A percentile compares a stretch with the other conserved stretches of the same genome.
Conservation (phyloP, 2,888 invertebrate genomes). For the Agrotis clavis region DNA sequence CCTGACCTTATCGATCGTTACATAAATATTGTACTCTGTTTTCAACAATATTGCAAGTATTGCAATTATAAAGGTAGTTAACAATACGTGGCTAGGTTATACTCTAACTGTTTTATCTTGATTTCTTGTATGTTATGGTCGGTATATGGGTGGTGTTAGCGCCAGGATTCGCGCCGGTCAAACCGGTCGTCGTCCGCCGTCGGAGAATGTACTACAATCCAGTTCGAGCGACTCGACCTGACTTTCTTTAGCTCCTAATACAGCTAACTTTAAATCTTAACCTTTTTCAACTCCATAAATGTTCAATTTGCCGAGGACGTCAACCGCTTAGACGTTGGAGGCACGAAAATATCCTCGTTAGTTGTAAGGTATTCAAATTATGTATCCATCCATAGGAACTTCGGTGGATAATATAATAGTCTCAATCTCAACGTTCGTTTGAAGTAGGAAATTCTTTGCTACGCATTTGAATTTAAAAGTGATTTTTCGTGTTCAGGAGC, state of each 20-base stretch:
- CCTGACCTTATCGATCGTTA: conserved; percentile 74
- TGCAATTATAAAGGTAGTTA: conserved; percentile 52
- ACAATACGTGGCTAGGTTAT: conserved; percentile 23
- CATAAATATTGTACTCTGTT: conserved; percentile 70
- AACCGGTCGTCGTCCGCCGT: conserved; percentile 82
- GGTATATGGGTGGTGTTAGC: conserved; percentile 74
- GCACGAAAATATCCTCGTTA: conserved; percentile 61
- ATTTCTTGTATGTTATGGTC: conserved; percentile 58
- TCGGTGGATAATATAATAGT: conserved; percentile 45
- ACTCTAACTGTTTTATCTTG: conserved; percentile 61
- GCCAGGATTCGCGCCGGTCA: conserved; percentile 88
- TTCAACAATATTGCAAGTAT: conserved; percentile 58
- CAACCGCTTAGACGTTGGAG: conserved; percentile 47
- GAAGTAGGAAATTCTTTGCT: conserved; percentile 46
- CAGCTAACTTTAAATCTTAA: conserved; percentile 64
- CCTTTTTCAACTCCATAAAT: conserved; percentile 54
- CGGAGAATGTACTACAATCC: conserved; percentile 83
- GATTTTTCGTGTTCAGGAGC: conserved; percentile 36
- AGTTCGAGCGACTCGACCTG: conserved; percentile 82
- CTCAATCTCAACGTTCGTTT: conserved; percentile 30
- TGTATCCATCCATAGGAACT: conserved; percentile 48
- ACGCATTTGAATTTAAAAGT: conserved; percentile 40
- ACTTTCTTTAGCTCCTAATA: conserved; percentile 84
- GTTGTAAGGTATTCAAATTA: conserved; percentile 54
- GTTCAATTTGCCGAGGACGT: conserved; percentile 57